Percentiles rank a stretch among this genome's conserved stretches.
Conservation (phyloP, 2,113 vertebrate genomes). For the Daphoenositta chrysoptera region DNA sequence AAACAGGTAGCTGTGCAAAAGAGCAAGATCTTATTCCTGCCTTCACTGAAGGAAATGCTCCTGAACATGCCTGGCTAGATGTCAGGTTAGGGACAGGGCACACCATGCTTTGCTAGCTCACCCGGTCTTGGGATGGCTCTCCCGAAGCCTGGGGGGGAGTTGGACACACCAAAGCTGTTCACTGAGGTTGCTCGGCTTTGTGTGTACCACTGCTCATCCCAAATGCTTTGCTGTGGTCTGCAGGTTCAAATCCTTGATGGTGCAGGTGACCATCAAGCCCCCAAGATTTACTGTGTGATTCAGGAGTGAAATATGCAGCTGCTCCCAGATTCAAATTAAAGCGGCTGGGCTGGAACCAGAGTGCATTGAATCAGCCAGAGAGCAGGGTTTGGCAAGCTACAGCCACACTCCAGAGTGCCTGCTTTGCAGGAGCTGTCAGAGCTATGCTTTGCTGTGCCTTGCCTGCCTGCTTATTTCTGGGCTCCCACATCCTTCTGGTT, state of each 20-base stretch:
- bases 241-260: neutral
- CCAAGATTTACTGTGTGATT: neutral
- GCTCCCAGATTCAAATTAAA: neutral
- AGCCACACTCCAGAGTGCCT: neutral
- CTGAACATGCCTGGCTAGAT: accelerated
- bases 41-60: neutral
- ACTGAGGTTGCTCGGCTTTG: neutral
- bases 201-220: neutral
- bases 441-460: neutral
- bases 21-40: neutral
- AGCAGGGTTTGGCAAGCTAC: neutral
- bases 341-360: neutral
- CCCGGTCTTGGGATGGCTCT: neutral
- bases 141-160: neutral
- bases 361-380: neutral
- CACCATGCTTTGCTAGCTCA: neutral
- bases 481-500: accelerated
- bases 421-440: neutral
- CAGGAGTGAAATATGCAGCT: neutral
- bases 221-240: neutral
- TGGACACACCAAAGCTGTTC: neutral
- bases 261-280: neutral
- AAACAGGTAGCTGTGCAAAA: neutral
- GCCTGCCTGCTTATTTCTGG: neutral
- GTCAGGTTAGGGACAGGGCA: neutral